Base-by-base conservation (phyloP, 1,140 invertebrate species). In the Chironomus striatipennis region DNA sequence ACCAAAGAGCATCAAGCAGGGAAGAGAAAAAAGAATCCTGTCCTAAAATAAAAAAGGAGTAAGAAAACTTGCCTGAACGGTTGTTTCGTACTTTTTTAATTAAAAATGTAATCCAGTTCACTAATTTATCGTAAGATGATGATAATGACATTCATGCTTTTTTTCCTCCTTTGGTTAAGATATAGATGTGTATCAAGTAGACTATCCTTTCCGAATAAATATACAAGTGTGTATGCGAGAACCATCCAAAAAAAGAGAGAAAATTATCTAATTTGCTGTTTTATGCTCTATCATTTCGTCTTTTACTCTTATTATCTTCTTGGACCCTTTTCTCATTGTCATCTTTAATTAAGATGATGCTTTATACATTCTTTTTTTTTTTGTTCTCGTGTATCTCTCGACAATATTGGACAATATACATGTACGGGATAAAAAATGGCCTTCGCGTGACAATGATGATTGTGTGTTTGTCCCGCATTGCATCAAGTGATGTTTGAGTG, bases 111-210 rank as follows among this genome's bases (percentile, higher is more conserved):
- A 70, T 70, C 65, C 65, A 17, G 18, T 70, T 70, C 65, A 70
- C 65, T 70, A 70, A 70, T 70, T 70, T 70, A 70, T 70, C 65
- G 17, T 70, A 70, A 70, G 65, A 18, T 67, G 64, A 17, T 67
- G 18, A 7, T 67, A 67, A 67, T 67, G 64, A n/a, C 64, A 67
- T 67, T 67, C 8, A 47, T 47, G 43, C 1, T 47, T 15, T 47
- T 15, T 10, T 47, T 47, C 15, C 9, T 10, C 43, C 43, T 47
- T 47, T 47, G 8, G 43, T 15, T 47, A 5, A 34, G 24, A 34
- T 34, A 5, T 34, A 34, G 24, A 34, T 34, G 24, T 34, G 24
- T 34, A 34, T 34, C 24, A 47, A 47, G 12, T 15, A 10, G 12
- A 15, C 12, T 57, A 5, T 57, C n/a, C 4, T 57, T 57, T 57